phyloP scores from a whole-genome alignment of 2,888 invertebrate genomes.

The Zonitis immaculata region DNA sequence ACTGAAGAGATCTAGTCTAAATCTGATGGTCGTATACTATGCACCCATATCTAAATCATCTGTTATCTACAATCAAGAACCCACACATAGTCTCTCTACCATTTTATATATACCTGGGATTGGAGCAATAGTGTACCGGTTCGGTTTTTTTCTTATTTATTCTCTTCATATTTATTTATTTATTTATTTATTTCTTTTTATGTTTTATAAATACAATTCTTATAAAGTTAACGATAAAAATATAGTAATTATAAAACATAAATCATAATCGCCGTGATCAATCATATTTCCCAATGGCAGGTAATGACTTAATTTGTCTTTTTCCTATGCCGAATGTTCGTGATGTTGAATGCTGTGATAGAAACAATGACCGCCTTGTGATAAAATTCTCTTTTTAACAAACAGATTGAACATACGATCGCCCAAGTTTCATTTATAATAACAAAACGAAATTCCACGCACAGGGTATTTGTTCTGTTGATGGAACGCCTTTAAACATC shows the following conservation, averaged over 20 bases:
- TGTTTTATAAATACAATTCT: background rate
- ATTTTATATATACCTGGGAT: background rate
- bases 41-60: background rate
- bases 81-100: background rate
- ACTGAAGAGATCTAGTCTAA: background rate
- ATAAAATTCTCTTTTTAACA: conserved; percentile 18
- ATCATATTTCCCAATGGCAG: conserved; percentile 37
- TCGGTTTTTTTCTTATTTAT: too few relatives aligned
- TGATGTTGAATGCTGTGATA: conserved; percentile 24
- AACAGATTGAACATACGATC: too few relatives aligned
- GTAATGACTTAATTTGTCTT: conserved; percentile 42
- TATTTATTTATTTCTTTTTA: background rate
- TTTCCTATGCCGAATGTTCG: conserved; percentile 29
- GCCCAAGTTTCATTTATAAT: too few relatives aligned
- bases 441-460: conserved; percentile 5
- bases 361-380: conserved; percentile 35
- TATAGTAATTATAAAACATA: conserved; percentile 40
- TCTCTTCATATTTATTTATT: too few relatives aligned
- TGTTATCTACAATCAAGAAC: background rate
- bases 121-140: background rate
- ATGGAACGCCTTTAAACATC: background rate
- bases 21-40: background rate
- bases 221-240: conserved; percentile 24
- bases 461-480: background rate
- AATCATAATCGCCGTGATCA: conserved; percentile 42